Conservation (phyloP, 2,888 invertebrate species). For the Glyphotaelius pellucidus region DNA sequence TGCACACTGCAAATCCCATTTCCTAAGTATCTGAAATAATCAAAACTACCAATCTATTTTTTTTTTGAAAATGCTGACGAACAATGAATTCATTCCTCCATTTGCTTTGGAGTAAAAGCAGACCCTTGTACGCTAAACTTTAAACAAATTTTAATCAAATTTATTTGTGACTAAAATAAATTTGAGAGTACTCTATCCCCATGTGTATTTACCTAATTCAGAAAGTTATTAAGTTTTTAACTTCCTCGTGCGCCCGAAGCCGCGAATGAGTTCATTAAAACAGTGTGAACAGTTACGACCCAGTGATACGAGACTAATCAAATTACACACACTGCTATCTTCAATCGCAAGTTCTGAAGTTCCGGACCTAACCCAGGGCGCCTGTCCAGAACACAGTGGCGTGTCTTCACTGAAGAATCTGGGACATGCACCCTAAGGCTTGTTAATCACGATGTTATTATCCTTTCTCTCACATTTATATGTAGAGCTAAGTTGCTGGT, state of each 20-base stretch:
- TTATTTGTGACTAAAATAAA: background rate
- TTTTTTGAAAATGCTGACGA: no score
- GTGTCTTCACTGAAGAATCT: background rate
- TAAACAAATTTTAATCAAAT: background rate
- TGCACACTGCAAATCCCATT: no score
- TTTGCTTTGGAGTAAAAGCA: background rate
- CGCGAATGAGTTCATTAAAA: conserved; percentile 5
- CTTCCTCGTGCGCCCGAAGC: background rate
- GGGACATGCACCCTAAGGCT: background rate
- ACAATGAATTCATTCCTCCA: background rate
- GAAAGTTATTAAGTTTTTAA: background rate
- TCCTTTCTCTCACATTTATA: background rate
- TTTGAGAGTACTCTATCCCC: background rate
- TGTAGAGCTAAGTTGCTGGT: no score
- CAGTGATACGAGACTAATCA: conserved; percentile 8
- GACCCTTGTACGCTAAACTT: no score
- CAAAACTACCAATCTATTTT: no score
- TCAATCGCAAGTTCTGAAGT: background rate
- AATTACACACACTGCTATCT: background rate
- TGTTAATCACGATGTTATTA: background rate
- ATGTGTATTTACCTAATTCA: background rate
- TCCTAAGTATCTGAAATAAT: no score
- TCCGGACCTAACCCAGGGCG: background rate
- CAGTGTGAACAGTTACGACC: background rate
- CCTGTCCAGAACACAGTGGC: background rate